Evolutionary conservation across 92 coral and sea anemone species (phyloP).

Genomic region (Muricea muricata): DNA sequence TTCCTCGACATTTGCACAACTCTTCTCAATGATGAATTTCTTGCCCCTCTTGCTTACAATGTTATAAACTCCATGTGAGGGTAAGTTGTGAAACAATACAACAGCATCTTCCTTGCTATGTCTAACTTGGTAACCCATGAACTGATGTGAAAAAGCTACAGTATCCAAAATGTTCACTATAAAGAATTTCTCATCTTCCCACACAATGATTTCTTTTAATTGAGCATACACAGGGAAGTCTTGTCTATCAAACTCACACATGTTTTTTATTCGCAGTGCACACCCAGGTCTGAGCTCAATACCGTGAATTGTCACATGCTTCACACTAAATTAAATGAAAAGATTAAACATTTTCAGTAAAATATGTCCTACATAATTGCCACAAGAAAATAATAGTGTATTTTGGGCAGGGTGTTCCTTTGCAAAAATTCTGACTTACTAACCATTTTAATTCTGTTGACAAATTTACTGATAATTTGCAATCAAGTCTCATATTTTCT

Average conservation of each 20-base stretch:
- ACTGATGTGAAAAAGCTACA: constrained; percentile 18
- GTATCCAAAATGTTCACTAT: constrained; percentile 10
- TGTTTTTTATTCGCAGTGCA: constrained; percentile 41
- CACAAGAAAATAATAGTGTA: too few species aligned
- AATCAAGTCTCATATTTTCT: too few species aligned
- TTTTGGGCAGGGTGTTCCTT: too few species aligned
- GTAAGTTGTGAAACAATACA: constrained; percentile 11
- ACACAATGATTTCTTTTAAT: constrained; percentile 46
- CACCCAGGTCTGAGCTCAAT: constrained; percentile 52
- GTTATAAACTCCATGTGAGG: constrained; percentile 26
- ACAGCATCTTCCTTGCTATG: constrained; percentile 18
- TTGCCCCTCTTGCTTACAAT: constrained; percentile 7
- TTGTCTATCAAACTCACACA: constrained; percentile 20
- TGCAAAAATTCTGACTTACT: too few species aligned
- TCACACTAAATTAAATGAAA: not conserved
- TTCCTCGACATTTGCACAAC: not conserved
- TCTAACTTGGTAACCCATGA: constrained; percentile 46
- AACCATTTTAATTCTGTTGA: too few species aligned
- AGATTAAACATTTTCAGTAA: too few species aligned
- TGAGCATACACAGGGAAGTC: constrained; percentile 58
- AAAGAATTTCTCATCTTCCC: constrained; percentile 61
- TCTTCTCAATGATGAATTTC: constrained; percentile 23
- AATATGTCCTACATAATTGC: too few species aligned
- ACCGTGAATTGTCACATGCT: constrained; percentile 9
- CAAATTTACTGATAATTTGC: too few species aligned